A percentile compares a stretch with the other conserved stretches of the same genome.
phyloP scores from a whole-genome alignment of 2,113 vertebrate genomes.

The Rhea pennata region DNA sequence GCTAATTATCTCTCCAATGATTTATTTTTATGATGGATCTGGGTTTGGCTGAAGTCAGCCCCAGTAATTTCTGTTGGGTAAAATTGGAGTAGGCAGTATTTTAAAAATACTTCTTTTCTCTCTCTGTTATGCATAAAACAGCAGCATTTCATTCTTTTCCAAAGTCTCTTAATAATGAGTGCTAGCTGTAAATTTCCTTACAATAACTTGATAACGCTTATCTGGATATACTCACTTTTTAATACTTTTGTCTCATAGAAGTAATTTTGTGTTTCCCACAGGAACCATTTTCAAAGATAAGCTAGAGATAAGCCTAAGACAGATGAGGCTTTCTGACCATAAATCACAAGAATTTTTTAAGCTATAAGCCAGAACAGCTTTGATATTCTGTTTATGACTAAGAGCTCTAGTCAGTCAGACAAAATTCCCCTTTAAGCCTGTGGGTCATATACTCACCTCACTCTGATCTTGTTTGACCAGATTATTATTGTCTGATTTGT shows the following conservation, averaged over 20 bases:
- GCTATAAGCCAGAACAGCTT: neutral
- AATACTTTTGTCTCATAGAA: neutral
- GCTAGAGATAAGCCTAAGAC: neutral
- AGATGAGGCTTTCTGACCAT: neutral
- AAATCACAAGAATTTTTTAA: neutral
- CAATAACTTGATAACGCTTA: neutral
- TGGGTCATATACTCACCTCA: neutral
- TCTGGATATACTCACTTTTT: neutral
- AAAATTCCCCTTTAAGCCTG: neutral
- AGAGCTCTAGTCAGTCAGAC: neutral
- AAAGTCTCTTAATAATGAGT: neutral
- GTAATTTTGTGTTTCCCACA: conserved; percentile 7
- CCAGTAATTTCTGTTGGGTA: neutral
- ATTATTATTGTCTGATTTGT: neutral
- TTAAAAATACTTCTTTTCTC: neutral
- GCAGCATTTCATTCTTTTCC: neutral
- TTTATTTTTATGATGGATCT: neutral
- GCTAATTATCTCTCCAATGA: neutral
- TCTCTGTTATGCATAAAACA: neutral
- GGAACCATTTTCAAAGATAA: conserved; percentile 29
- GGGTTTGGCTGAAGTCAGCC: neutral
- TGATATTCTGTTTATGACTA: neutral
- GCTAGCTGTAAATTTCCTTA: conserved; percentile 5
- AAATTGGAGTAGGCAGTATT: neutral
- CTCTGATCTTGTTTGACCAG: neutral